Base-by-base conservation (phyloP, 2,113 vertebrate species). In the Cyprinodon tularosa region DNA sequence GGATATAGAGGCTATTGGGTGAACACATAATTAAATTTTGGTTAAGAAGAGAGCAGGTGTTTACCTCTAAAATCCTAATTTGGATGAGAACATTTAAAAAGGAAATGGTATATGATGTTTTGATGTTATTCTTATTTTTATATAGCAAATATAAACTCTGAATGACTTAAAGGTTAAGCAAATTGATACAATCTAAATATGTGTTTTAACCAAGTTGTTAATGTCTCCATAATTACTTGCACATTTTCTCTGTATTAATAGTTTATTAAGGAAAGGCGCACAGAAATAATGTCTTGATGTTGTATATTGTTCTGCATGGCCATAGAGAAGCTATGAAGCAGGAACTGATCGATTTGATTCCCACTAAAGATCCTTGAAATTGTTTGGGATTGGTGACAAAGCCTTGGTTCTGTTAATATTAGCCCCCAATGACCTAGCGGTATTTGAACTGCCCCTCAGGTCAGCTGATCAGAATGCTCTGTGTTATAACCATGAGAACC, bases 361-460 rank as follows among this genome's bases (percentile, higher is more conserved):
- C 82, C 84, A n/a, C 72, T 88, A 89, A 91, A 93, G 84, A 91
- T 90, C 91, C 82, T 76, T 48, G 60, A 89, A 84, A 86, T 91
- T 90, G 88, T 84, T 84, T 85, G 88, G 88, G 87, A 91, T 90
- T 91, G 88, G 87, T 89, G 88, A 87, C 84, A 91, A 92, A 93
- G 89, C 91, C 88, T 80, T 36, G 84, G 79, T 92, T 87, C 84
- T 89, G 90, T 90, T 91, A 85, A 89, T 88, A 89, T 80, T 77
- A 84, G 76, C 86, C 90, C 88, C 85, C 62, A 9, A 69, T 92
- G 92, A 93, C 91, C 91, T 71, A 81, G 3, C 14, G 62, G 85
- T 90, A 90, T 91, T 92, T 91, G 88, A 92, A 85, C 84, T 91
- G 90, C 83, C 89, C 90, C 76, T 48, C 67, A 11, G 78, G 86